Evolutionary conservation across 2,113 vertebrate species (phyloP).

Genomic region (Bos indicus): DNA sequence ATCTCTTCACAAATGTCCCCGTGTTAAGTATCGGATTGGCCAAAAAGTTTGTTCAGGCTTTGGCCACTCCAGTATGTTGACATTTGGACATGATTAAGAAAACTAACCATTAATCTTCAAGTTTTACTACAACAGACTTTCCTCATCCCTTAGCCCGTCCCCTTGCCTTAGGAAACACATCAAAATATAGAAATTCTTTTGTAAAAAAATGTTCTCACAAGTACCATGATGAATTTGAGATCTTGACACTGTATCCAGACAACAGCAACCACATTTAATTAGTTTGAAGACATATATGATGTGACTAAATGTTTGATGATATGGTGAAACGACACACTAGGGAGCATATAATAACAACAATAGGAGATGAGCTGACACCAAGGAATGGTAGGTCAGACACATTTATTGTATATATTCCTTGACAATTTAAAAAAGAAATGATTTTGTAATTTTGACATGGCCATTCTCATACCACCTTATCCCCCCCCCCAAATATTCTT

Average conservation of each 20-base stretch:
- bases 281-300: constrained; percentile 1
- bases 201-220: background rate
- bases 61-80: background rate
- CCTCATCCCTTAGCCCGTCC: background rate
- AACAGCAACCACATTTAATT: background rate
- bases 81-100: constrained; percentile 12
- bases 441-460: background rate
- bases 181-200: background rate
- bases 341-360: background rate
- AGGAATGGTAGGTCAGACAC: background rate
- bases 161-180: background rate
- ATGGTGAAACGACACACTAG: background rate
- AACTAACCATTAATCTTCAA: background rate
- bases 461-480: background rate
- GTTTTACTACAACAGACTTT: background rate
- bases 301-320: background rate
- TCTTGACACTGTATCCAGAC: background rate
- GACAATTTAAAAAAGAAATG: background rate
- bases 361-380: background rate
- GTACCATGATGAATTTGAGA: background rate
- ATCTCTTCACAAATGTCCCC: background rate
- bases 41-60: no score
- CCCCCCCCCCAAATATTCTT: background rate
- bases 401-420: background rate
- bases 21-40: background rate